Conservation (phyloP, 2,888 invertebrate genomes). For the Monopis laevigella region DNA sequence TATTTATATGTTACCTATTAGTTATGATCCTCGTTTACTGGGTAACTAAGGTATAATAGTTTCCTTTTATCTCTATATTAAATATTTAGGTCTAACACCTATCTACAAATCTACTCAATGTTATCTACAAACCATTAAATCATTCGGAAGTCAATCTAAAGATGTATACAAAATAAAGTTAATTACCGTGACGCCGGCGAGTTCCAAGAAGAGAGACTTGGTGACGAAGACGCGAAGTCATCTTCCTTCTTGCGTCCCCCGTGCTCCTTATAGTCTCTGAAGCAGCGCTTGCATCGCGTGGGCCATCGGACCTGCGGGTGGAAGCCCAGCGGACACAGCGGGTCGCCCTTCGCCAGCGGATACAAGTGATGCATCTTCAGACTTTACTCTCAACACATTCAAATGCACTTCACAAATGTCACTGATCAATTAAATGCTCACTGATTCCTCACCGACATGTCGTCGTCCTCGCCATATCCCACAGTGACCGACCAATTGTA, state of each 20-base stretch:
- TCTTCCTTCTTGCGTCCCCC: slow-evolving; percentile 78
- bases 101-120: not conserved
- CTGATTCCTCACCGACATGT: slow-evolving; percentile 13
- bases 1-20: not conserved
- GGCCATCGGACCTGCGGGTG: slow-evolving; percentile 96
- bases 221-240: slow-evolving; percentile 78
- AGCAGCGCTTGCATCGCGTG: slow-evolving; percentile 91
- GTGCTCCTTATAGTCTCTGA: slow-evolving; percentile 93
- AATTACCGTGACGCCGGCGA: slow-evolving; percentile 67
- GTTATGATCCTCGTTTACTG: not conserved
- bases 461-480: not conserved
- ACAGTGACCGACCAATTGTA: not conserved
- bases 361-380: slow-evolving; percentile 76
- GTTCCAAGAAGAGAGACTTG: slow-evolving; percentile 75
- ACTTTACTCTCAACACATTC: slow-evolving; percentile 26
- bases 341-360: slow-evolving; percentile 84
- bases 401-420: slow-evolving; percentile 53
- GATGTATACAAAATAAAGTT: not conserved
- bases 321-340: slow-evolving; percentile 90
- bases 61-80: not conserved
- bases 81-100: not conserved
- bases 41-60: too few relatives aligned
- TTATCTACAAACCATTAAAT: too few relatives aligned
- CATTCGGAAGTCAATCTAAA: too few relatives aligned
- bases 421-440: slow-evolving; percentile 41